Evolutionary conservation across 2,797 vertebrate genomes (phyloP), one percentile per base, ranked within the genome.

Genomic region (Hippoglossus hippoglossus): DNA sequence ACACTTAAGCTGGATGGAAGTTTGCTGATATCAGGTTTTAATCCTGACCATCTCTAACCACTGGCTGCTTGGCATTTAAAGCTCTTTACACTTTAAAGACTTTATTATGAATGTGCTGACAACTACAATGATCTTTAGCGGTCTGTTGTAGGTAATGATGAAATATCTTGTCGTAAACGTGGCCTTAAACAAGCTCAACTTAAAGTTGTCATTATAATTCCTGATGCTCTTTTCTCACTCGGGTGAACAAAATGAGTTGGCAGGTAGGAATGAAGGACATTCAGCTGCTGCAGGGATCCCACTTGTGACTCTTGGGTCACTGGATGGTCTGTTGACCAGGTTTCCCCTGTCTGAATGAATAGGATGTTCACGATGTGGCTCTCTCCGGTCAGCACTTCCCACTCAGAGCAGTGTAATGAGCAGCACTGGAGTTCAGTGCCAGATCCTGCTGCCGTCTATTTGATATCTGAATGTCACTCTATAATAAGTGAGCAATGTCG

Each of bases 381-480:
- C 63, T 55, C 66, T 63, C 64, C 4, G 75, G 70, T 87, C 83
- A 80, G 64, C 69, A 68, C 84, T 57, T 83, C 77, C 85, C 75
- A 75, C 83, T 88, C 79, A 61, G 73, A 63, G 73, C 68, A 34
- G 70, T 75, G 82, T 71, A 86, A 85, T 77, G 61, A 76, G 71
- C 87, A 51, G 80, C 50, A 2, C 56, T 25, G 62, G 26, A 63
- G 81, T 62, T 75, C 59, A 24, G 58, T 64, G 81, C 80, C 73
- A 84, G 79, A 73, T 87, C 67, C 77, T n/a, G 65, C 81, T 75
- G 76, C 83, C 24, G 58, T 61, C 73, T 80, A 75, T 86, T 83
- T 83, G 79, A 85, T 87, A 89, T 89, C 73, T 69, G 72, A 89
- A 85, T 81, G 84, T 86, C 71, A 60, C 82, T 70, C 63, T 2